Evolutionary conservation across 2,888 invertebrate species (phyloP), one percentile per base, ranked within the genome.

Genomic region (Torymus aiolomorphi): DNA sequence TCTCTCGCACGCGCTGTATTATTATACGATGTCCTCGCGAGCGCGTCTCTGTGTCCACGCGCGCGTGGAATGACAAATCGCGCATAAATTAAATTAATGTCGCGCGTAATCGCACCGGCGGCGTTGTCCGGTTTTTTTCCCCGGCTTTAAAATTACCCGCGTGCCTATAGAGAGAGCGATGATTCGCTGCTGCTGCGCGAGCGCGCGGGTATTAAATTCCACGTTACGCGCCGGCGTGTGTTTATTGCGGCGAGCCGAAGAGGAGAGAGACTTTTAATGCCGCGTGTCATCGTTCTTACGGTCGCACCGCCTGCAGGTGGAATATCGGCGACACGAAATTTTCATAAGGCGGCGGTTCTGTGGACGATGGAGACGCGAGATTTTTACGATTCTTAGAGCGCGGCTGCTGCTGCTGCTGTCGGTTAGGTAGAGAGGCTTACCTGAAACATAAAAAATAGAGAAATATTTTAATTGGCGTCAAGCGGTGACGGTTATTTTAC

Each of bases 31-130:
- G 73, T 78, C 78, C 78, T 61, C 71, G 42, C 8, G 42, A 4
- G 51, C 51, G 57, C 62, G 18, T 54, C 74, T 42, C 8, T 42
- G 42, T 42, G 42, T 42, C 42, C 42, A 42, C 57, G 24, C 67
- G 74, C 54, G 52, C 59, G 65, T 77, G 24, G 72, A 82, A 84
- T 86, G 86, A 88, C 86, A 86, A 87, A 87, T 87, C 86, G 84
- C 79, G 86, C 85, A 88, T 88, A 87, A 88, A 87, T 87, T 87
- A 87, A 83, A 82, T 79, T 80, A 76, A 82, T 82, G 81, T 82
- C 81, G 80, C 81, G 81, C 76, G 62, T 79, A 81, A 79, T 80
- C 76, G 73, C 70, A 54, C 51, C 42, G 42, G 56, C 57, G 0
- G 31, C 49, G 56, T 42, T 54, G 77, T 67, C 69, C 74, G 71